Evolutionary conservation across 2,797 vertebrate genomes (phyloP).

Genomic region (Xyrichtys novacula): DNA sequence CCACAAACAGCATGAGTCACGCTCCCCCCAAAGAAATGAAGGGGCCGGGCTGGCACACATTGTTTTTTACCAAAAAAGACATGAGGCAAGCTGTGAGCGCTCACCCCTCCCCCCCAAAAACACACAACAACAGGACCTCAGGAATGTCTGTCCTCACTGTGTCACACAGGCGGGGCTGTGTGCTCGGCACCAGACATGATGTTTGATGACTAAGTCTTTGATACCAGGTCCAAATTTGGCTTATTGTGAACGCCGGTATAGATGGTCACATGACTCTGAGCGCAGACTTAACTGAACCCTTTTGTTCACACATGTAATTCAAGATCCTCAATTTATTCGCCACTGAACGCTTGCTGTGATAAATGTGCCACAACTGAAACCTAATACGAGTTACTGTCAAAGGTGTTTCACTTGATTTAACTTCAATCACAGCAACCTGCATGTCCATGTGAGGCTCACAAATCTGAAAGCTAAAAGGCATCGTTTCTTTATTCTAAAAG

Average conservation of each 20-base stretch:
- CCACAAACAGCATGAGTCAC: constrained; percentile 53
- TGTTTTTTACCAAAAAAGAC: constrained; percentile 63
- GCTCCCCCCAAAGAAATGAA: constrained; percentile 7
- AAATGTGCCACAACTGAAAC: not conserved
- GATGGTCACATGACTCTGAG: constrained; percentile 1
- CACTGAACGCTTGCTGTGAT: not conserved
- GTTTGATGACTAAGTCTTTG: not conserved
- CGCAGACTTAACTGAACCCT: not conserved
- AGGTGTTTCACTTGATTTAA: not conserved
- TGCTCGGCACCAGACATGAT: constrained; percentile 1
- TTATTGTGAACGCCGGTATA: not conserved
- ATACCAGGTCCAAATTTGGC: not conserved
- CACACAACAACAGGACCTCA: constrained; percentile 45
- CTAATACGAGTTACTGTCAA: not conserved
- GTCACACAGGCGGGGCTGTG: constrained; percentile 18
- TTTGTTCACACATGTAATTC: not conserved
- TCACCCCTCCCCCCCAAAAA: constrained; percentile 41
- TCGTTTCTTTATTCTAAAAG: no score
- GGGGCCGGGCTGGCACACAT: constrained; percentile 33
- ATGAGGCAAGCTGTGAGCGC: constrained; percentile 26
- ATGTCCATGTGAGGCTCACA: constrained; percentile 5
- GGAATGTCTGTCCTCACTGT: constrained; percentile 50
- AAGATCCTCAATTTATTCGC: not conserved
- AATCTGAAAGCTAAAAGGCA: no score
- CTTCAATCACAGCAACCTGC: not conserved